These are phyloP conservation scores for Drosophila serrata DNA, from an alignment of 1,140 invertebrate genomes.

Conservation along the genomic window DNA sequence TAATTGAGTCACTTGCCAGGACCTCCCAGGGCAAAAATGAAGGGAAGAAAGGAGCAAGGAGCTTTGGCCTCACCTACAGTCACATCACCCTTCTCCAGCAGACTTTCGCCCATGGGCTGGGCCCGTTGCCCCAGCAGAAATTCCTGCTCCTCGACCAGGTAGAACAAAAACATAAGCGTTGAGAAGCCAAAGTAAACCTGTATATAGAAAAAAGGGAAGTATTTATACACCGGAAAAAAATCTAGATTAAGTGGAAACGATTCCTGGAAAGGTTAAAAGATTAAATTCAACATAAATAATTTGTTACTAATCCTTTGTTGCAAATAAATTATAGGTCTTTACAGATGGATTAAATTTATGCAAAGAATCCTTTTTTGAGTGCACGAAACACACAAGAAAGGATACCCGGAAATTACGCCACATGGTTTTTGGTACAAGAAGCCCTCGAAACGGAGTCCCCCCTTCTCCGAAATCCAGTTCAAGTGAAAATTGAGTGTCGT, in stretches of 20 bases:
- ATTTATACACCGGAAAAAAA: neutral
- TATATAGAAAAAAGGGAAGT: constrained; percentile 11
- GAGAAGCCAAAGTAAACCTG: constrained; percentile 78
- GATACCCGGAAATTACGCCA: constrained; percentile 3
- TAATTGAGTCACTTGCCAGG: constrained; percentile 31
- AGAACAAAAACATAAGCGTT: constrained; percentile 71
- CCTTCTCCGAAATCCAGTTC: neutral
- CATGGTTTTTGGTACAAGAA: constrained; percentile 1
- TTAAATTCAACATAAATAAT: neutral
- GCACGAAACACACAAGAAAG: neutral
- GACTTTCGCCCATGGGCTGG: constrained; percentile 65
- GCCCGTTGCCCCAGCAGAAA: constrained; percentile 61
- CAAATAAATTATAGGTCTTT: too few species aligned
- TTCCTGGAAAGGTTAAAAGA: too few species aligned
- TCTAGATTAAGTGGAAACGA: neutral
- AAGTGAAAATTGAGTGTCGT: constrained; percentile 32
- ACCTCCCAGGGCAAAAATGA: neutral
- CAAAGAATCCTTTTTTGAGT: neutral
- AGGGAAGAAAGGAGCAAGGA: neutral
- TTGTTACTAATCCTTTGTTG: neutral
- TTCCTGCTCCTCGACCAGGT: constrained; percentile 71
- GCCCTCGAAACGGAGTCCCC: neutral
- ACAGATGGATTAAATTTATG: neutral
- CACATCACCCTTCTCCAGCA: constrained; percentile 75
- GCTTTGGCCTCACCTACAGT: constrained; percentile 61